These are phyloP conservation scores for Egretta garzetta DNA, from an alignment of 2,113 vertebrate species.

Conservation along the genomic window DNA sequence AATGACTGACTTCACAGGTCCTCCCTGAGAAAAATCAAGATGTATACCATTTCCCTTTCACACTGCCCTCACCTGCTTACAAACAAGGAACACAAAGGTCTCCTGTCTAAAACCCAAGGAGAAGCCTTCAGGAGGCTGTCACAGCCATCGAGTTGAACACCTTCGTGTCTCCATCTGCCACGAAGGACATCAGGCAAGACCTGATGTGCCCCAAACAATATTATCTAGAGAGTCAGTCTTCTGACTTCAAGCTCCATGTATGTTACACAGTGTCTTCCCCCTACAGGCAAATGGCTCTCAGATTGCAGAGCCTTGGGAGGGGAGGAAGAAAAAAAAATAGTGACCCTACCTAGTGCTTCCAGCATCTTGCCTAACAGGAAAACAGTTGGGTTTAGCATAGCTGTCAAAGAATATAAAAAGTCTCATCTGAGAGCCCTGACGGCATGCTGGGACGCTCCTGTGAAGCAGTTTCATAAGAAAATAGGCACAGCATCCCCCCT, in stretches of 20 bases:
- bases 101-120: background rate
- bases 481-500: background rate
- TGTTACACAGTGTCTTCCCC: background rate
- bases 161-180: background rate
- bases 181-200: background rate
- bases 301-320: background rate
- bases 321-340: fast-evolving
- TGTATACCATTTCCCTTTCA: fast-evolving
- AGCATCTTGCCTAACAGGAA: slow-evolving; percentile 15
- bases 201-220: background rate
- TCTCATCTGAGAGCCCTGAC: fast-evolving
- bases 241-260: background rate
- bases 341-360: background rate
- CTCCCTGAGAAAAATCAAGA: background rate
- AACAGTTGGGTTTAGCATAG: background rate
- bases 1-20: background rate
- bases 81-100: background rate
- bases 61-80: background rate
- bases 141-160: background rate
- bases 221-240: background rate
- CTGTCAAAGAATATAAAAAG: background rate
- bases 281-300: background rate
- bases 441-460: background rate
- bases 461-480: background rate
- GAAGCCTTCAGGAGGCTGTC: background rate